A percentile compares a stretch with the other conserved stretches of the same genome.
Conservation (phyloP, 2,888 invertebrate species). For the Zootermopsis nevadensis region DNA sequence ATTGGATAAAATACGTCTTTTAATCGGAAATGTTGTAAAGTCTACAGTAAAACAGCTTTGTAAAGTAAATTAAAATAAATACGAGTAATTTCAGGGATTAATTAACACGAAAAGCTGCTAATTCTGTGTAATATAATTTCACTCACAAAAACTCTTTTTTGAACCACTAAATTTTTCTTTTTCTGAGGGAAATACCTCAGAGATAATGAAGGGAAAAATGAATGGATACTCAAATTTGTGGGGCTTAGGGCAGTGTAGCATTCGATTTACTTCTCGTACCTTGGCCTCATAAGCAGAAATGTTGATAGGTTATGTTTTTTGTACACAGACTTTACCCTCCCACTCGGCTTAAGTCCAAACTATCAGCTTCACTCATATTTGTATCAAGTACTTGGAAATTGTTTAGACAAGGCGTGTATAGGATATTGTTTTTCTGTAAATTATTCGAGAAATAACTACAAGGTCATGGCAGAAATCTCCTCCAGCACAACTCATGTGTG, state of each 20-base stretch:
- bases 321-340: neutral
- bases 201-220: neutral
- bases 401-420: neutral
- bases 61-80: no score
- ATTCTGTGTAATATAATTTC: no score
- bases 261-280: no score
- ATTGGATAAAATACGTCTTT: no score
- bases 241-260: neutral
- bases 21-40: no score
- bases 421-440: neutral
- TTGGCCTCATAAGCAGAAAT: no score
- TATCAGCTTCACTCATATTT: neutral
- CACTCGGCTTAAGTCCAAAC: neutral
- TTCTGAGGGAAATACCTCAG: neutral
- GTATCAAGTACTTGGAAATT: neutral
- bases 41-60: no score
- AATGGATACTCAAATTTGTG: neutral
- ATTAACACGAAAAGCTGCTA: no score
- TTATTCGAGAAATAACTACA: neutral
- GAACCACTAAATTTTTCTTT: no score
- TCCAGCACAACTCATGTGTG: slow-evolving; percentile 2
- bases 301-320: neutral
- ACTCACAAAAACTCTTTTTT: no score
- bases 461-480: neutral
- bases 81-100: no score